Conservation (phyloP, 2,888 invertebrate genomes). For the Listrodromus nycthemerus region DNA sequence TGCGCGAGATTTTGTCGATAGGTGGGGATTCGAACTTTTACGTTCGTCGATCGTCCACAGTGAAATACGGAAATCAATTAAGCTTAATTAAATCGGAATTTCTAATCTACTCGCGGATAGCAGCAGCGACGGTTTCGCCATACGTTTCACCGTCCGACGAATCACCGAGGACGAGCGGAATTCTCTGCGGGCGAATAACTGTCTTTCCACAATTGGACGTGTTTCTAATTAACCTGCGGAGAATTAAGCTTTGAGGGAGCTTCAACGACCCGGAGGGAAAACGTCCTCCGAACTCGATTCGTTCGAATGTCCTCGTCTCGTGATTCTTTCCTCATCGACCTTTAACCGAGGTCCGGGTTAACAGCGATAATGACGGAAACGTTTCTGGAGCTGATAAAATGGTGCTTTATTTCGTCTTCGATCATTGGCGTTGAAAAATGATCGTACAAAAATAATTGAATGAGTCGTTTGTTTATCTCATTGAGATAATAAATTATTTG, state of each 20-base stretch:
- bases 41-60: not conserved
- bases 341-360: not conserved
- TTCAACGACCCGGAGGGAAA: constrained; percentile 1
- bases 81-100: constrained; percentile 17
- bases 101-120: constrained; percentile 11
- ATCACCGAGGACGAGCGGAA: not conserved
- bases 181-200: constrained; percentile 16
- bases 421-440: not conserved
- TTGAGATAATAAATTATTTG: not conserved
- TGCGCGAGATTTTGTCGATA: constrained; percentile 1
- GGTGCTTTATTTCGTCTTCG: not conserved
- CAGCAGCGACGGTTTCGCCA: not conserved
- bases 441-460: too few species aligned
- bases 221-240: constrained; percentile 16
- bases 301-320: not conserved
- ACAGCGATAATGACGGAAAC: not conserved
- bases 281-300: not conserved
- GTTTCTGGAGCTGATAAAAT: not conserved
- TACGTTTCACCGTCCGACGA: not conserved
- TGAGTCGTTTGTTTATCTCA: too few species aligned
- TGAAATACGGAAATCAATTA: constrained; percentile 15
- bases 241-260: constrained; percentile 9
- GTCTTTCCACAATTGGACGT: constrained; percentile 16
- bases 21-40: not conserved
- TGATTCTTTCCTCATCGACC: not conserved